Conservation (phyloP, 2,888 invertebrate species). For the Dasysyrphus tricinctus region DNA sequence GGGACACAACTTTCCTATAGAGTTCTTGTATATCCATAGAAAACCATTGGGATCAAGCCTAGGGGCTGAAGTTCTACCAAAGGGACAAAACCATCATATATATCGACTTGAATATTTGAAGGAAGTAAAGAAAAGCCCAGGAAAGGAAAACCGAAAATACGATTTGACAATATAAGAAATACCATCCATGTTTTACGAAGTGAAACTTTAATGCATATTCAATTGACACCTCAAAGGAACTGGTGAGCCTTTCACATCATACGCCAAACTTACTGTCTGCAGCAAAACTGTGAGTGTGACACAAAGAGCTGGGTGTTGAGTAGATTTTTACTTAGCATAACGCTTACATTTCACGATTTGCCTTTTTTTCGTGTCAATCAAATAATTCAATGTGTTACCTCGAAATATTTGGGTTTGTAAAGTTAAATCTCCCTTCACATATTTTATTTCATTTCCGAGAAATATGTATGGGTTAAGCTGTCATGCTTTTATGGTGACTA, state of each 20-base stretch:
- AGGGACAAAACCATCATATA: slow-evolving; percentile 59
- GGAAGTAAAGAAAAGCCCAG: slow-evolving; percentile 55
- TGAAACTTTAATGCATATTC: slow-evolving; percentile 68
- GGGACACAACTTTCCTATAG: background rate
- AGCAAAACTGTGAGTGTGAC: slow-evolving; percentile 9
- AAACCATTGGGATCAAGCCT: background rate
- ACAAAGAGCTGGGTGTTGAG: slow-evolving; percentile 32
- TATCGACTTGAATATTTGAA: slow-evolving; percentile 64
- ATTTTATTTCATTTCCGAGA: background rate
- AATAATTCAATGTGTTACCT: slow-evolving; percentile 52
- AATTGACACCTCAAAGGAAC: slow-evolving; percentile 71
- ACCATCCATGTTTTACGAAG: slow-evolving; percentile 31
- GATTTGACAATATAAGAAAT: slow-evolving; percentile 53
- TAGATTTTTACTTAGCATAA: slow-evolving; percentile 51
- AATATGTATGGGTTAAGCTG: background rate
- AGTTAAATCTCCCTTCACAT: background rate
- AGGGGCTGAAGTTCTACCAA: background rate
- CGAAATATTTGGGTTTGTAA: background rate
- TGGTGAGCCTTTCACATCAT: slow-evolving; percentile 26
- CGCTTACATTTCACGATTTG: slow-evolving; percentile 57
- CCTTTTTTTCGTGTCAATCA: slow-evolving; percentile 70
- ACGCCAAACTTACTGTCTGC: slow-evolving; percentile 30
- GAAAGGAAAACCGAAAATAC: slow-evolving; percentile 57
- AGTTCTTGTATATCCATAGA: background rate
- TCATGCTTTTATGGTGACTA: background rate